Base-by-base conservation (phyloP, 2,797 vertebrate species). In the Glyptemys insculpta region DNA sequence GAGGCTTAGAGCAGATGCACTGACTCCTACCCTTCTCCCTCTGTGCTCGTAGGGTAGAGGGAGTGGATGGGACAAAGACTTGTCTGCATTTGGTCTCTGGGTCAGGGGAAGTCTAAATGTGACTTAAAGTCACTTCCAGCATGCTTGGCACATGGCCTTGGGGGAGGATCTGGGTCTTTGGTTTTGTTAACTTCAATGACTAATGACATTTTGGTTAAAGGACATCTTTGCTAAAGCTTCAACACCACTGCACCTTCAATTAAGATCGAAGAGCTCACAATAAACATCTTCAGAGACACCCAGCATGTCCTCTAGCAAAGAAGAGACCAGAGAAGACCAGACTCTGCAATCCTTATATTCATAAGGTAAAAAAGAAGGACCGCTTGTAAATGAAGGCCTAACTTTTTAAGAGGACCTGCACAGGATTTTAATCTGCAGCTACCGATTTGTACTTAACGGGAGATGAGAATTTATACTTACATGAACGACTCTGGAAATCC, bases 91-190 rank as follows among this genome's bases (percentile, higher is more conserved):
- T 56, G 44, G 49, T 86, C 88, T 90, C 84, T 57, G 94, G 91
- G 88, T 95, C 92, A 91, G 68, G 90, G 85, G 86, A 97, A 96
- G 91, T 90, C 86, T 12, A 90, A 74, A 53, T 27, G 65, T 86
- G 91, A 78, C 80, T 94, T 93, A 91, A 96, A 68, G 62, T n/a
- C 62, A 68, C n/a, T 68, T 68, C 62, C 18, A 68, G 18, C 34
- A 37, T 68, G 62, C 62, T 68, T 68, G 34, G 8, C 83, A 85
- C 81, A 83, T 85, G 59, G 87, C 76, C n/a, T 37, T 8, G 76
- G 76, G 76, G 54, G 91, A 96, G 91, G 31, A 82, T 93, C 83
- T 95, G 87, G 59, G 87, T 83, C 54, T 87, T 68, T 91, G 74
- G 9, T 10, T 81, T 93, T 95, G 59, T 90, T 94, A 97, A 90